Evolutionary conservation across 2,888 invertebrate species (phyloP).

Genomic region (Dioctria rufipes): DNA sequence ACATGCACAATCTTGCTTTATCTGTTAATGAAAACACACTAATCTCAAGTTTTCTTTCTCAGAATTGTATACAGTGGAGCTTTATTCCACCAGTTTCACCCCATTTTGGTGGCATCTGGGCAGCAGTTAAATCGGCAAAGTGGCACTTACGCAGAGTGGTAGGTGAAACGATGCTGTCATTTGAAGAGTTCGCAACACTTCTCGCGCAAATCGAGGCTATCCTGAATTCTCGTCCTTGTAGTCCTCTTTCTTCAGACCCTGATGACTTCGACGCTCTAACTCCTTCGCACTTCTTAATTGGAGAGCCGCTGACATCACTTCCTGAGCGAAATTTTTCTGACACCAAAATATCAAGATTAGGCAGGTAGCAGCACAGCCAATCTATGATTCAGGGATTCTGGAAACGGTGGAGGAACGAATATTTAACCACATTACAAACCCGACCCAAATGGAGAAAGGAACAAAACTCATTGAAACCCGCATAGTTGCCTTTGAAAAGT

Average conservation of each 20-base stretch:
- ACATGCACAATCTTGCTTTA: not conserved
- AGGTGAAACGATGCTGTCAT: constrained; percentile 60
- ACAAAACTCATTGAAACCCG: not conserved
- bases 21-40: not conserved
- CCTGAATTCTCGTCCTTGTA: constrained; percentile 62
- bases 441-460: not conserved
- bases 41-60: constrained; percentile 45
- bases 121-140: constrained; percentile 63
- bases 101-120: constrained; percentile 64
- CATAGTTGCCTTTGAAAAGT: too few relatives aligned
- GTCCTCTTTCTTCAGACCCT: constrained; percentile 53
- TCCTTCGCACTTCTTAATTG: not conserved
- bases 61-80: constrained; percentile 61
- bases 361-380: not conserved
- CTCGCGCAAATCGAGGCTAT: constrained; percentile 61
- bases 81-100: constrained; percentile 63
- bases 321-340: not conserved
- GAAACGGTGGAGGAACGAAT: not conserved
- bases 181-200: constrained; percentile 62
- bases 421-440: not conserved
- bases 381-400: not conserved
- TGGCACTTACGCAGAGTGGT: constrained; percentile 61
- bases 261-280: constrained; percentile 33
- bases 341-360: not conserved
- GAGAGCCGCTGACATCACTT: not conserved